Evolutionary conservation across 2,888 invertebrate species (phyloP), one percentile per base, ranked within the genome.

Genomic region (Leistus spinibarbis): DNA sequence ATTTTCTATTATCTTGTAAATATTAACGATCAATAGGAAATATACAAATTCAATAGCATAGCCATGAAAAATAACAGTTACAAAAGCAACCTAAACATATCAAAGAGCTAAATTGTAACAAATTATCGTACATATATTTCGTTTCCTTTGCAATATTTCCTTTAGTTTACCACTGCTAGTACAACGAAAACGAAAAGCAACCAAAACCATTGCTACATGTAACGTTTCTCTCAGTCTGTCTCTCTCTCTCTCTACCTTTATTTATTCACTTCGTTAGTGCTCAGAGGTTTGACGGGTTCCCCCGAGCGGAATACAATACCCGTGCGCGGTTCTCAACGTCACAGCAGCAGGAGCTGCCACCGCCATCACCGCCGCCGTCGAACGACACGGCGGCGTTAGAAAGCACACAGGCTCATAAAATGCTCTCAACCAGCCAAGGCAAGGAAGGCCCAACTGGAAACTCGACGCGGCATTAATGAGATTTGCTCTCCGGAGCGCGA

Each of bases 401-500:
- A 17, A 57, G 57, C 57, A 16, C 57, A 54, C 54, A 56, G 65
- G 40, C 71, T 64, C 71, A 71, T 72, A 72, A 72, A 72, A 72
- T 72, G 22, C 66, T 57, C 56, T 66, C 65, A 72, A 17, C 5
- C 4, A 40, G 40, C 40, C 5, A 3, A 2, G 40, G 56, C 72
- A n/a, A 56, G 27, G 27, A n/a, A 56, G 27, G 27, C 57, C 57
- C 56, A 40, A 40, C 72, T 71, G 54, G 65, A 72, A 65, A 72
- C 66, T 72, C 72, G 54, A 66, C 54, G 72, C 72, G 27, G 72
- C 72, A 72, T 72, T 72, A 72, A 72, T 72, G 72, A 72, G 72
- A 72, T 72, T 72, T 72, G 65, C 72, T 54, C 63, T 54, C 54
- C 65, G 65, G 16, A 24, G 69, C 22, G 69, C n/a, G 22, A 63